phyloP scores from a whole-genome alignment of 2,888 invertebrate species.

The Cactoblastis cactorum region DNA sequence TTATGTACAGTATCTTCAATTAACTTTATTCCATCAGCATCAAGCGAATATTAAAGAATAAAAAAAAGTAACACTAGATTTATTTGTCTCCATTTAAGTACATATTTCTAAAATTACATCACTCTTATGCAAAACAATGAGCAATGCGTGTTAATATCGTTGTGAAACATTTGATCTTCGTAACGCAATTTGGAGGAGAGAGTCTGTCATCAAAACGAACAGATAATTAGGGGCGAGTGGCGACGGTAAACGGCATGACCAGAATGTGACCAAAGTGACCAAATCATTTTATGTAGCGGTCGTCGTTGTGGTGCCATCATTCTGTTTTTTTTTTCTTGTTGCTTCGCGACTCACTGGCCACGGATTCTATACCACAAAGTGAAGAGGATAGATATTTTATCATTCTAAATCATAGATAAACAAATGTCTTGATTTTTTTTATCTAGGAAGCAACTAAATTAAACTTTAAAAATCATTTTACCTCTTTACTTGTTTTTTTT shows the following conservation, averaged over 20 bases:
- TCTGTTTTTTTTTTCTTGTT: conserved; percentile 32
- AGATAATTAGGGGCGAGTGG: conserved; percentile 56
- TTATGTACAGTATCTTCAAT: too few relatives aligned
- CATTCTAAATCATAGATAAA: too few relatives aligned
- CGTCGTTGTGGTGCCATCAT: conserved; percentile 45
- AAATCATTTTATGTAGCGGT: conserved; percentile 61
- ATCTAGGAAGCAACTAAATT: too few relatives aligned
- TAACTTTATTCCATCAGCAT: not conserved
- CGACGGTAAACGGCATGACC: conserved; percentile 59
- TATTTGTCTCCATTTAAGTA: not conserved
- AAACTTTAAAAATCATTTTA: too few relatives aligned
- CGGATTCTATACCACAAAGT: too few relatives aligned
- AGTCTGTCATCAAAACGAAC: conserved; percentile 44
- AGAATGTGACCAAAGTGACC: conserved; percentile 65
- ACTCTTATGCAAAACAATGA: conserved; percentile 29
- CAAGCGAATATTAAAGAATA: not conserved
- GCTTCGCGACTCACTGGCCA: conserved; percentile 13
- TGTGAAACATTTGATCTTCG: conserved; percentile 24
- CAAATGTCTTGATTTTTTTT: too few relatives aligned
- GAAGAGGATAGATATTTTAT: too few relatives aligned
- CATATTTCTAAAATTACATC: conserved; percentile 23
- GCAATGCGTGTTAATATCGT: conserved; percentile 11
- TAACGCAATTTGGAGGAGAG: conserved; percentile 32
- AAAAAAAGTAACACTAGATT: not conserved
- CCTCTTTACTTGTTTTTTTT: too few relatives aligned